Evolutionary conservation across 1,140 invertebrate genomes (phyloP).

Genomic region (Adoxophyes honmai): DNA sequence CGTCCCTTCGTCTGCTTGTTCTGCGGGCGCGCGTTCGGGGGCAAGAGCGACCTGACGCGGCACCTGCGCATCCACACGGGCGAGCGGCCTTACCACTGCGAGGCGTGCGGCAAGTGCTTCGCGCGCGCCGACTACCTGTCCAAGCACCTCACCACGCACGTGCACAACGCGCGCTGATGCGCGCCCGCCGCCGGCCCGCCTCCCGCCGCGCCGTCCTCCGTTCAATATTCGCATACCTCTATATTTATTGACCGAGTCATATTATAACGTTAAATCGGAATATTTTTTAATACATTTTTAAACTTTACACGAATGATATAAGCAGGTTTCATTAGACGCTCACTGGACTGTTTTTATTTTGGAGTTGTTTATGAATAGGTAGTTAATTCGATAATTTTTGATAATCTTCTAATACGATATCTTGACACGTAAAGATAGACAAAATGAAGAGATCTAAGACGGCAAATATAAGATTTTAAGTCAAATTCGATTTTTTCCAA

Average conservation of each 20-base stretch:
- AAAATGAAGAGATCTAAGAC: neutral
- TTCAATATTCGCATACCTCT: slow-evolving; percentile 55
- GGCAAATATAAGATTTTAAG: too few relatives aligned
- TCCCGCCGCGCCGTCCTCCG: slow-evolving; percentile 46
- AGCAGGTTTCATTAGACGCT: slow-evolving; percentile 67
- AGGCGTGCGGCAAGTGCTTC: slow-evolving; percentile 94
- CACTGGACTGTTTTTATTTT: slow-evolving; percentile 63
- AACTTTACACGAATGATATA: slow-evolving; percentile 66
- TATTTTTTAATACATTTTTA: slow-evolving; percentile 75
- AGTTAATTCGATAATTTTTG: slow-evolving; percentile 61
- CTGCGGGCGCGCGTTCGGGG: slow-evolving; percentile 90
- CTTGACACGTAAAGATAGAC: slow-evolving; percentile 27
- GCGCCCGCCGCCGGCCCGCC: slow-evolving; percentile 16
- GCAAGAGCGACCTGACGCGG: slow-evolving; percentile 90
- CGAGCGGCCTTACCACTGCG: slow-evolving; percentile 91
- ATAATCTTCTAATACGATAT: slow-evolving; percentile 54
- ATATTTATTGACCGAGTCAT: slow-evolving; percentile 62
- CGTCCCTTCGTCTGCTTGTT: slow-evolving; percentile 92
- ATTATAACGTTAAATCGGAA: slow-evolving; percentile 65
- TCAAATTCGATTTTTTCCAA: too few relatives aligned
- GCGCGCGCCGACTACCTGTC: slow-evolving; percentile 93
- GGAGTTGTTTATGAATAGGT: slow-evolving; percentile 55
- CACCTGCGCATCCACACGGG: slow-evolving; percentile 92
- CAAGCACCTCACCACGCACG: slow-evolving; percentile 93
- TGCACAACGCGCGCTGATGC: slow-evolving; percentile 81